These are phyloP conservation scores for Ctenodactylus gundi DNA, from an alignment of 2,113 vertebrate species.

Conservation along the genomic window DNA sequence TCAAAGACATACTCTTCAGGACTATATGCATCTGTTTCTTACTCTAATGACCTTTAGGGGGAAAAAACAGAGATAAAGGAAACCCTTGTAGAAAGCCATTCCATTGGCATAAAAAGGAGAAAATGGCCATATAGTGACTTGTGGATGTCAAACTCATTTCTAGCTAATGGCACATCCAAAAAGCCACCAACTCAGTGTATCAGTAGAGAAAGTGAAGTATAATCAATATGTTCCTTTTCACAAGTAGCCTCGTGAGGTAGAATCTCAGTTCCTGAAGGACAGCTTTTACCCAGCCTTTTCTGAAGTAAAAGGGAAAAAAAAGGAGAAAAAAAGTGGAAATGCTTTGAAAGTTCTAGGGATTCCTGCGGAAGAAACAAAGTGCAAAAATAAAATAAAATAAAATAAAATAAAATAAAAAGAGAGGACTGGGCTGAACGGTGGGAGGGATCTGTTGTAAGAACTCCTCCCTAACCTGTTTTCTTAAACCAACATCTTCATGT, in stretches of 20 bases:
- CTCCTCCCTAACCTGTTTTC: slow-evolving; percentile 61
- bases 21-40: slow-evolving; percentile 83
- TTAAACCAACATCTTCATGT: slow-evolving; percentile 56
- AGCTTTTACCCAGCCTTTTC: slow-evolving; percentile 68
- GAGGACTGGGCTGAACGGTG: not conserved
- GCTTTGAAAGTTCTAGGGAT: slow-evolving; percentile 60
- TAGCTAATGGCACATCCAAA: slow-evolving; percentile 71
- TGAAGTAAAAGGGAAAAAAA: slow-evolving; percentile 36
- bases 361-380: slow-evolving; percentile 49
- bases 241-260: slow-evolving; percentile 40
- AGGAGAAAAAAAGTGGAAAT: slow-evolving; percentile 36
- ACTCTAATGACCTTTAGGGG: slow-evolving; percentile 79
- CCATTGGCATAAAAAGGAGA: slow-evolving; percentile 73
- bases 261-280: slow-evolving; percentile 59
- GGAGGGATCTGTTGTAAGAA: slow-evolving; percentile 47
- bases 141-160: slow-evolving; percentile 76
- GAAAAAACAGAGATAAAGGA: slow-evolving; percentile 51
- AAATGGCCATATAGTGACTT: slow-evolving; percentile 65
- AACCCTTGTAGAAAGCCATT: slow-evolving; percentile 71
- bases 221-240: slow-evolving; percentile 75
- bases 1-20: slow-evolving; percentile 83
- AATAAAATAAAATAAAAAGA: too few relatives aligned
- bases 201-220: slow-evolving; percentile 69
- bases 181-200: slow-evolving; percentile 72
- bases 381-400: too few relatives aligned